These are phyloP conservation scores for Luscinia luscinia DNA, from an alignment of 2,797 vertebrate genomes.

Conservation along the genomic window DNA sequence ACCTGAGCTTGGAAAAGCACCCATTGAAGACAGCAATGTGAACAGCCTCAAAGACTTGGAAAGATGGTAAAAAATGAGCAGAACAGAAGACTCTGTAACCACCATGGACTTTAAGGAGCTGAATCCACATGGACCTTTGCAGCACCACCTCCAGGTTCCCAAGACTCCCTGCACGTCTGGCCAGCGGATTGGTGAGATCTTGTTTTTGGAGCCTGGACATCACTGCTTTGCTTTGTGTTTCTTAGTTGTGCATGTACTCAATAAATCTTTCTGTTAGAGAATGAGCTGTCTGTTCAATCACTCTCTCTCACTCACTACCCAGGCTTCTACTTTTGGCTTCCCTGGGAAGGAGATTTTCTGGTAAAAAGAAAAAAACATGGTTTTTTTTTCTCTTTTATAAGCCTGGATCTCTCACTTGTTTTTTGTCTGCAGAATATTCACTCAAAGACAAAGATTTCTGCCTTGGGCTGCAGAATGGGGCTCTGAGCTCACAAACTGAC, in stretches of 20 bases:
- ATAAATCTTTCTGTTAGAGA: slow-evolving; percentile 40
- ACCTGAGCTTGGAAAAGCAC: neutral
- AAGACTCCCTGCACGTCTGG: slow-evolving; percentile 11
- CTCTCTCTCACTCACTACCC: neutral
- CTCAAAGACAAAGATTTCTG: neutral
- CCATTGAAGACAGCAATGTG: neutral
- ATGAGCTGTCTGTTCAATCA: neutral
- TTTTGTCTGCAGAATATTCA: neutral
- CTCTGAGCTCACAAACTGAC: neutral
- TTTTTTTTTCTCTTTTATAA: neutral
- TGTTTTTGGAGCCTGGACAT: neutral
- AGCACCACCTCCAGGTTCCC: neutral
- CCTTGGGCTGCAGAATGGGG: neutral
- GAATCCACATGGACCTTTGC: slow-evolving; percentile 30
- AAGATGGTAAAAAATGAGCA: neutral
- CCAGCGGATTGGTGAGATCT: slow-evolving; percentile 29
- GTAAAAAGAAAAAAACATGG: neutral
- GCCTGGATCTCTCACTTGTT: neutral
- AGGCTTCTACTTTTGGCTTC: neutral
- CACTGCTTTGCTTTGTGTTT: neutral
- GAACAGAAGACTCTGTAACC: neutral
- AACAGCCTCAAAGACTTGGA: neutral
- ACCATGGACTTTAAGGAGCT: slow-evolving; percentile 1
- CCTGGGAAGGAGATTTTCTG: neutral
- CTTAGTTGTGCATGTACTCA: neutral